A percentile compares a stretch with the other conserved stretches of the same genome.
Conservation (phyloP, 2,888 invertebrate genomes). For the Ophraella communa region DNA sequence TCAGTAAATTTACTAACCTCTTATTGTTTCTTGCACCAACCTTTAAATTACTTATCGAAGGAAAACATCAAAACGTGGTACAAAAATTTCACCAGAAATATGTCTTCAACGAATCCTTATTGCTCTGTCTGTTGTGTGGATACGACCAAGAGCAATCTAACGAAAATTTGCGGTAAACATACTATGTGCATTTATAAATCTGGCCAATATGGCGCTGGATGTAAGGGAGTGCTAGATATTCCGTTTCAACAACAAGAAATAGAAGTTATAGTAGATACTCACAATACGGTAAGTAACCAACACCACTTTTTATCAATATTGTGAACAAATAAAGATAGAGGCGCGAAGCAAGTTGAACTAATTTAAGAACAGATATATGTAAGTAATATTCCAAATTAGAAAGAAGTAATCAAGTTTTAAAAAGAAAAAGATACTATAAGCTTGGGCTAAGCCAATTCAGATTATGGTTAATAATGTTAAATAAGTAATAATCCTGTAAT, state of each 20-base stretch:
- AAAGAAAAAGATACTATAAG: no score
- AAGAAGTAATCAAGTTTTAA: no score
- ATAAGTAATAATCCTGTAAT: no score
- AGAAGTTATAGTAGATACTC: constrained; percentile 55
- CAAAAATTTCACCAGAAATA: constrained; percentile 26
- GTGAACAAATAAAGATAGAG: no score
- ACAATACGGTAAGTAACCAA: constrained; percentile 54
- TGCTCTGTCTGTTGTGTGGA: constrained; percentile 51
- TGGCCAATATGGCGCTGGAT: constrained; percentile 41
- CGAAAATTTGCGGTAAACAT: constrained; percentile 51
- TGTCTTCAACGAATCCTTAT: constrained; percentile 41
- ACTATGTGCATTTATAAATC: constrained; percentile 49
- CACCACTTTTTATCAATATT: background rate
- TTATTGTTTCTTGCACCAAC: background rate
- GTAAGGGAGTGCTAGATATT: constrained; percentile 45
- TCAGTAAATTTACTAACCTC: background rate
- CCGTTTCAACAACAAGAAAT: constrained; percentile 54
- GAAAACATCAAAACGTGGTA: constrained; percentile 32
- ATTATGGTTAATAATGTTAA: no score
- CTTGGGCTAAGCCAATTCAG: no score
- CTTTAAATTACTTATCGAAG: constrained; percentile 22
- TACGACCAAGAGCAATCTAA: constrained; percentile 41
- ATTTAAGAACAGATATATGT: no score
- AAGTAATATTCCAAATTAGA: no score
- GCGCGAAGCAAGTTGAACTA: no score